Percentiles rank a stretch among this genome's conserved stretches.
phyloP scores from a whole-genome alignment of 2,888 invertebrate genomes.

The Asteroscopus sphinx region DNA sequence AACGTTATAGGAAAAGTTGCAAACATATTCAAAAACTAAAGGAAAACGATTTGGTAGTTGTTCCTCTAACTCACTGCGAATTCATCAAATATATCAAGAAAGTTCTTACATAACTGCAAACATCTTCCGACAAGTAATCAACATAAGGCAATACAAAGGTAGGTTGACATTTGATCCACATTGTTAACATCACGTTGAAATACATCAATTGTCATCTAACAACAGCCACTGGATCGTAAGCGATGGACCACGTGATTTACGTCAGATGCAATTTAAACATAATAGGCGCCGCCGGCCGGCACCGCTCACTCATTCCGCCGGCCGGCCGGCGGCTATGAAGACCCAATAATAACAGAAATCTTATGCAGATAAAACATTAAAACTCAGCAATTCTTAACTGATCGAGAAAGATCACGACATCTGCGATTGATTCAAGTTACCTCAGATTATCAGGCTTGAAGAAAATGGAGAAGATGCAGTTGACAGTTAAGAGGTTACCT shows the following conservation, averaged over 20 bases:
- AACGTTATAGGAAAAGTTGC: background rate
- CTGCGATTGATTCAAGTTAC: constrained; percentile 8
- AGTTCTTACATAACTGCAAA: constrained; percentile 43
- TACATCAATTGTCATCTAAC: constrained; percentile 27
- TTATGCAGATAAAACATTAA: constrained; percentile 4
- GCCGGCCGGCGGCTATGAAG: constrained; percentile 62
- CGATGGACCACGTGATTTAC: constrained; percentile 68
- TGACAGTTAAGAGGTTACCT: constrained; percentile 53
- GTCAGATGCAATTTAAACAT: constrained; percentile 59
- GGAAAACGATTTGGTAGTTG: background rate
- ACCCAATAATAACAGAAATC: constrained; percentile 50
- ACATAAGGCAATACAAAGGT: constrained; percentile 3
- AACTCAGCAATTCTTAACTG: constrained; percentile 3
- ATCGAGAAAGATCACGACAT: constrained; percentile 13
- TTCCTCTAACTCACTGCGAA: background rate
- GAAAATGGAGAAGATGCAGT: constrained; percentile 27
- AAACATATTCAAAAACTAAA: background rate
- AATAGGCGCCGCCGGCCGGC: constrained; percentile 67
- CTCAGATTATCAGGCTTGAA: constrained; percentile 12
- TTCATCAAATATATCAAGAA: constrained; percentile 1
- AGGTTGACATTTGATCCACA: constrained; percentile 24
- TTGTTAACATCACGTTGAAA: constrained; percentile 21
- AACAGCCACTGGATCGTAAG: constrained; percentile 18
- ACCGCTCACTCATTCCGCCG: constrained; percentile 43
- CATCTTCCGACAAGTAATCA: constrained; percentile 6